A percentile compares a stretch with the other conserved stretches of the same genome.
phyloP scores from a whole-genome alignment of 2,797 vertebrate genomes.

The Scolopax rusticola region DNA sequence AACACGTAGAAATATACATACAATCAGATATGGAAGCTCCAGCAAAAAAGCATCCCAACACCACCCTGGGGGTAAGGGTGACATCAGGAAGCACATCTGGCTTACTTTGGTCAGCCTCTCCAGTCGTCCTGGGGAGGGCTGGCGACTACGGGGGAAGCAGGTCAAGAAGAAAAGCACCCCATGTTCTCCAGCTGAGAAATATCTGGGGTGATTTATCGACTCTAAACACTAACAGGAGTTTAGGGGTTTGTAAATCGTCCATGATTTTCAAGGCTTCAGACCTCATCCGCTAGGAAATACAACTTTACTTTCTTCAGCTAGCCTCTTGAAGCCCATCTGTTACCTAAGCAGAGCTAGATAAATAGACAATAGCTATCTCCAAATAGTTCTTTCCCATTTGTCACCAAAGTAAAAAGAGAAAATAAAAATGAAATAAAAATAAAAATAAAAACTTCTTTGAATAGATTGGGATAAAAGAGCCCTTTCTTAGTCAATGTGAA shows the following conservation, averaged over 20 bases:
- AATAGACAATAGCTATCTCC: not conserved
- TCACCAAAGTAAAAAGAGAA: not conserved
- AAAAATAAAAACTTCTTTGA: not conserved
- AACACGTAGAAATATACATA: not conserved
- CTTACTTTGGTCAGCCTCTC: slow-evolving; percentile 35
- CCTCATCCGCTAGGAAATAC: slow-evolving; percentile 25
- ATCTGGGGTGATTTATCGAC: not conserved
- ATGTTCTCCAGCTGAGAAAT: slow-evolving; percentile 34
- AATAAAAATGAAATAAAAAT: not conserved
- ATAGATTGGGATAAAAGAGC: not conserved
- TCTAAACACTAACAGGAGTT: not conserved
- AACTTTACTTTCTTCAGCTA: slow-evolving; percentile 6
- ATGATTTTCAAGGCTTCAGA: slow-evolving; percentile 19
- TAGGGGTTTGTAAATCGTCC: not conserved
- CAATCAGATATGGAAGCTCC: slow-evolving; percentile 20
- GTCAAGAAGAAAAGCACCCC: not conserved
- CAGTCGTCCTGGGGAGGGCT: not conserved
- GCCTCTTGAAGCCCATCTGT: slow-evolving; percentile 2
- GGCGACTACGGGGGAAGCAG: not conserved
- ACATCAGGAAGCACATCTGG: slow-evolving; percentile 14
- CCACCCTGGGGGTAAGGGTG: not conserved
- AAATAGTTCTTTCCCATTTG: not conserved
- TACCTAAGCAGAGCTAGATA: not conserved
- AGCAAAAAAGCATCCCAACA: not conserved
- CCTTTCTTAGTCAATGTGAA: not conserved